Base-by-base conservation (phyloP, 2,888 invertebrate genomes). In the Apodemia hepburni region DNA sequence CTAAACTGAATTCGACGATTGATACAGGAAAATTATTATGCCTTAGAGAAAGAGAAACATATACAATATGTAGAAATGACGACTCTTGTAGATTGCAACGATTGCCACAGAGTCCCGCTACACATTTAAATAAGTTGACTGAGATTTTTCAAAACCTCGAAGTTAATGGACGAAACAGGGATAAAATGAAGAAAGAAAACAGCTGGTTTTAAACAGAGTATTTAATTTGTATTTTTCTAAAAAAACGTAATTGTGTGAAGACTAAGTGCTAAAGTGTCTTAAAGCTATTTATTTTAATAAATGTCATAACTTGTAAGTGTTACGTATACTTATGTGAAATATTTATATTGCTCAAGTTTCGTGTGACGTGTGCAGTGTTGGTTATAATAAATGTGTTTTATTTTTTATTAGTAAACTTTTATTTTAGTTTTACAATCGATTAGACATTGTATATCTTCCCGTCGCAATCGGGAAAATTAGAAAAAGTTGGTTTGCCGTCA, bases 71-170 rank as follows among this genome's bases (percentile, higher is more conserved):
- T 49, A 68, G 68, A n/a, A 78, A 77, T 5, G 78, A 80, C 35
- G 78, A 78, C 38, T 69, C 76, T 5, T 86, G 81, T 65, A 80
- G 75, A 59, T 68, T 88, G 54, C 81, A 87, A 61, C 74, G 77
- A 35, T 60, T 87, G 54, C 85, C 85, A 0, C 81, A 75, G 57
- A 85, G 80, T 68, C 88, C 91, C 0, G 77, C 77, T 17, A 81
- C 84, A 47, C 84, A 85, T 51, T 72, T 92, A 15, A 81, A 84
- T 61, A 83, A 87, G 61, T 71, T 92, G 0, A 82, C 91, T 0
- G 91, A 90, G 71, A 90, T 91, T 69, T 90, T 91, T 63, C 87
- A 91, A 75, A 79, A 74, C 59, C 73, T 91, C 9, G 89, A 91
- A 60, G 82, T 88, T 78, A 85, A 82, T 45, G 84, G 86, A 8